Percentiles rank a stretch among this genome's conserved stretches.
phyloP scores from a whole-genome alignment of 2,888 invertebrate genomes.

The Xylota segnis region DNA sequence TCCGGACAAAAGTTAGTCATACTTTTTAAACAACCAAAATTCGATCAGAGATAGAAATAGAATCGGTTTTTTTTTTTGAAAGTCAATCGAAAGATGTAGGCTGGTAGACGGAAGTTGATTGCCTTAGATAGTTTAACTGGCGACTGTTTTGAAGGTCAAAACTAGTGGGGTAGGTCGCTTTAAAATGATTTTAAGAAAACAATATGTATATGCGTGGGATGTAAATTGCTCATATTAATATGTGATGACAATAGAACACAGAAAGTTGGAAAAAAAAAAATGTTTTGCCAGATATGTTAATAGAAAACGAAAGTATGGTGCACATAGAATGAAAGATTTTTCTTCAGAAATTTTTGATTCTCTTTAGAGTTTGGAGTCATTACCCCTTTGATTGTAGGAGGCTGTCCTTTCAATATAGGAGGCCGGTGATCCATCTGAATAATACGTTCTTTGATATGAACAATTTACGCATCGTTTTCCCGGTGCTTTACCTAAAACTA shows the following conservation, averaged over 20 bases:
- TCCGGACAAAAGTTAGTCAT: background rate
- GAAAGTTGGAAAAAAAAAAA: background rate
- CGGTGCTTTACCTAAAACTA: conserved; percentile 80
- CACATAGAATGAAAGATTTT: background rate
- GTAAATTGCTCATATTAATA: conserved; percentile 16
- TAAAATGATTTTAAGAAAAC: background rate
- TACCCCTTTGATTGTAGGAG: conserved; percentile 50
- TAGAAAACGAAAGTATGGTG: background rate
- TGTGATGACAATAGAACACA: background rate
- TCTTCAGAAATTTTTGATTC: background rate
- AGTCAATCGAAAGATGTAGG: conserved; percentile 6
- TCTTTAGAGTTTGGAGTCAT: background rate
- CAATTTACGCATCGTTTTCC: conserved; percentile 81
- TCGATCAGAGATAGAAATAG: conserved; percentile 19
- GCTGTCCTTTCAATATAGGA: conserved; percentile 71
- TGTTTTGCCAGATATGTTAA: background rate
- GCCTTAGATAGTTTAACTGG: background rate
- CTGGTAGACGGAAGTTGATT: conserved; percentile 9
- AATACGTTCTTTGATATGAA: conserved; percentile 80
- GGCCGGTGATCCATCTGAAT: conserved; percentile 80
- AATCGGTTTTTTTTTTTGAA: conserved; percentile 4
- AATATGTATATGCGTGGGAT: conserved; percentile 23
- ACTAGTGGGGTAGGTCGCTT: conserved; percentile 2
- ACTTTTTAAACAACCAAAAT: conserved; percentile 1
- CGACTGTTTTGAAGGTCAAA: conserved; percentile 17